Conservation (phyloP, 2,797 vertebrate species). For the Peromyscus attwateri region DNA sequence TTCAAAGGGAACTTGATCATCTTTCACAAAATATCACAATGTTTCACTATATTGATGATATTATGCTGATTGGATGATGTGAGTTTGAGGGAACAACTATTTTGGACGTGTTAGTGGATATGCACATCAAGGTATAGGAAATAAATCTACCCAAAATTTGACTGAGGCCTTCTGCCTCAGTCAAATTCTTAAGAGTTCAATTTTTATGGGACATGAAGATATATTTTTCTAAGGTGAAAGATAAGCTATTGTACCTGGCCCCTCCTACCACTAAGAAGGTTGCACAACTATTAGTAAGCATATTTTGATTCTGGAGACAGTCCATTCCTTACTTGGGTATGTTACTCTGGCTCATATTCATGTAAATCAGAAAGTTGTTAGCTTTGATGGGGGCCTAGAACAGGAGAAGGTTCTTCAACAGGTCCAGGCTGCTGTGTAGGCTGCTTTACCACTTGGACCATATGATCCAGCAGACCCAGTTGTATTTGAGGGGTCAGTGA, state of each 20-base stretch:
- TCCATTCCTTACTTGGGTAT: too few species aligned
- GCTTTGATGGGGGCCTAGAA: too few species aligned
- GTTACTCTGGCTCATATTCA: too few species aligned
- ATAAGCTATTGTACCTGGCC: background rate
- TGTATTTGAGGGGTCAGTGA: too few species aligned
- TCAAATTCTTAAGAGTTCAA: background rate
- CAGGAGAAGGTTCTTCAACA: too few species aligned
- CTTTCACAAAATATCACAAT: background rate
- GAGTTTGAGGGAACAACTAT: background rate
- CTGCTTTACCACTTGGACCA: too few species aligned
- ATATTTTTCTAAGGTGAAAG: background rate
- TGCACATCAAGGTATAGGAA: background rate
- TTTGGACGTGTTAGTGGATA: background rate
- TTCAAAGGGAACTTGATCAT: background rate
- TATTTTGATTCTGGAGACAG: too few species aligned
- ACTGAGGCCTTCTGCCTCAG: background rate
- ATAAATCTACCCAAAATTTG: background rate
- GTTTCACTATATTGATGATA: background rate
- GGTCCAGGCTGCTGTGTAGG: too few species aligned
- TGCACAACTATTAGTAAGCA: too few species aligned
- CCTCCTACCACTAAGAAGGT: background rate
- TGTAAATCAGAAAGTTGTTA: too few species aligned
- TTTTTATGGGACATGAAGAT: background rate
- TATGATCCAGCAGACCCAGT: too few species aligned
- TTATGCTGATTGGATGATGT: background rate